Conservation (phyloP, 2,888 invertebrate species). For the Trichogramma evanescens region DNA sequence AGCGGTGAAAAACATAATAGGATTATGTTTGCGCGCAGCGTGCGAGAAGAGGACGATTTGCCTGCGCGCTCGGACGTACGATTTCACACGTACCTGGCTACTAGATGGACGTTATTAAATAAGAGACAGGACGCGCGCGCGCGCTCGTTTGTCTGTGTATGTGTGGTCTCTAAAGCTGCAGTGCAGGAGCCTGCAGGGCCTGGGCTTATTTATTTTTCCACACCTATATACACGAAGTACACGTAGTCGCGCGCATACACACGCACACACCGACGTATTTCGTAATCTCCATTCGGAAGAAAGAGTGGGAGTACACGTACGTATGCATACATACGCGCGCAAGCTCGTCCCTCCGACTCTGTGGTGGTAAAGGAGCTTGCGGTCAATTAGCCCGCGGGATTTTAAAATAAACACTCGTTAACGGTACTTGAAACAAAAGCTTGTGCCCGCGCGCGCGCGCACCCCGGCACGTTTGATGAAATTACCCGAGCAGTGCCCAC, state of each 20-base stretch:
- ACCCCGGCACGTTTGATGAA: conserved; percentile 30
- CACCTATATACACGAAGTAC: neutral
- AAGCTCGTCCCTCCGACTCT: neutral
- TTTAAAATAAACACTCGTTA: conserved; percentile 41
- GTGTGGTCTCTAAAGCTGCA: conserved; percentile 6
- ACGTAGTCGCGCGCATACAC: neutral
- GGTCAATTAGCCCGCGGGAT: conserved; percentile 38
- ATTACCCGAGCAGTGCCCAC: conserved; percentile 19
- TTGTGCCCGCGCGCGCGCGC: no score
- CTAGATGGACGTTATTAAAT: conserved; percentile 25
- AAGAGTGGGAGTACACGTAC: no score
- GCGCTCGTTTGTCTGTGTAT: conserved; percentile 22
- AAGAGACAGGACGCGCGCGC: conserved; percentile 13
- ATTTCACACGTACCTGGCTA: neutral
- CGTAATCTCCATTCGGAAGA: no score
- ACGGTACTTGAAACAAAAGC: conserved; percentile 37
- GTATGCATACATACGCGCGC: neutral
- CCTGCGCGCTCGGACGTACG: neutral
- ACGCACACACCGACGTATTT: no score
- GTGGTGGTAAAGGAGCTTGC: conserved; percentile 26
- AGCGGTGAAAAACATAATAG: neutral
- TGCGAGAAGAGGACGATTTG: neutral
- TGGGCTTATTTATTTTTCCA: conserved; percentile 33
- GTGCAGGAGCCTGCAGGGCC: conserved; percentile 6
- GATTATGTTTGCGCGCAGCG: neutral